Conservation (phyloP, 2,888 invertebrate genomes). For the Cheilosia scutellata region DNA sequence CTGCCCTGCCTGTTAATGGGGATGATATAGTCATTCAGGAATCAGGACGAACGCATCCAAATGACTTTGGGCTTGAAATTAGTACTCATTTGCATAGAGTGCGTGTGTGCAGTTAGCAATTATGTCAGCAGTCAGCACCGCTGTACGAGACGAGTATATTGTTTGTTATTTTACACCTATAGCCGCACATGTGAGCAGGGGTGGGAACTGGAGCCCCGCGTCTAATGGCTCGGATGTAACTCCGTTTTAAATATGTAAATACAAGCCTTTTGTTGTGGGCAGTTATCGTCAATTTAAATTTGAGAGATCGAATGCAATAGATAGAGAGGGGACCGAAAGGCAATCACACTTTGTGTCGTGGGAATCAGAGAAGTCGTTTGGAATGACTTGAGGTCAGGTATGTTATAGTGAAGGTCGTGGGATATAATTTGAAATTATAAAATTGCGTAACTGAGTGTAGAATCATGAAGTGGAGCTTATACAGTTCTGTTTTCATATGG, state of each 20-base stretch:
- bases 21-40: slow-evolving; percentile 43
- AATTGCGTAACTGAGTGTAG: too few species aligned
- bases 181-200: neutral
- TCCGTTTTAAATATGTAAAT: slow-evolving; percentile 60
- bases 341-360: slow-evolving; percentile 39
- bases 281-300: slow-evolving; percentile 58
- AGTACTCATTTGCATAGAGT: slow-evolving; percentile 72
- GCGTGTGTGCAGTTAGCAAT: slow-evolving; percentile 59
- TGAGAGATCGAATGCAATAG: slow-evolving; percentile 46
- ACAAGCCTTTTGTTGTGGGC: slow-evolving; percentile 52
- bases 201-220: neutral
- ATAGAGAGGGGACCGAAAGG: slow-evolving; percentile 20
- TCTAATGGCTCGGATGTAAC: slow-evolving; percentile 55
- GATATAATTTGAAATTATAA: slow-evolving; percentile 1
- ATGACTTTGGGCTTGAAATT: slow-evolving; percentile 66
- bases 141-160: slow-evolving; percentile 35
- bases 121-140: slow-evolving; percentile 71
- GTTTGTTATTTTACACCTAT: slow-evolving; percentile 74
- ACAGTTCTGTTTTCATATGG: too few species aligned
- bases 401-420: slow-evolving; percentile 59
- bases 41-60: slow-evolving; percentile 62
- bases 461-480: neutral
- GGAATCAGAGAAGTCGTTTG: slow-evolving; percentile 27
- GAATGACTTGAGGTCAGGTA: slow-evolving; percentile 31
- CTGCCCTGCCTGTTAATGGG: slow-evolving; percentile 39